These are phyloP conservation scores for Mythimna loreyi DNA, from an alignment of 2,888 invertebrate species.

Conservation along the genomic window DNA sequence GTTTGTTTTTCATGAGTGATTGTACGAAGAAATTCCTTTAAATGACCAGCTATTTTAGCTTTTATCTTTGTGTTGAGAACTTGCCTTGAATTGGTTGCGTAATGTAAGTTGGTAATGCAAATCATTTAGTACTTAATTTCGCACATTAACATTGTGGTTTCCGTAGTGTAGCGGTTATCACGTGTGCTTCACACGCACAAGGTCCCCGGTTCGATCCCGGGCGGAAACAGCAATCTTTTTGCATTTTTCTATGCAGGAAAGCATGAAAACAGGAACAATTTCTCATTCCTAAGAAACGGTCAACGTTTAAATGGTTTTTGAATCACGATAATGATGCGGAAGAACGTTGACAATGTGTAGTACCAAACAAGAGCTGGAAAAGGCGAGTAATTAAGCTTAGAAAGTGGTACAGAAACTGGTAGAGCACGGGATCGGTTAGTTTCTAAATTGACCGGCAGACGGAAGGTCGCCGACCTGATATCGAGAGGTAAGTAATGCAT, in stretches of 20 bases:
- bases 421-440: slow-evolving; percentile 78
- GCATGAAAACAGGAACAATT: slow-evolving; percentile 44
- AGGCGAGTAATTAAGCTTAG: slow-evolving; percentile 84
- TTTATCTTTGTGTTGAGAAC: background rate
- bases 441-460: slow-evolving; percentile 79
- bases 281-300: slow-evolving; percentile 61
- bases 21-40: slow-evolving; percentile 4
- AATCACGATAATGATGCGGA: slow-evolving; percentile 82
- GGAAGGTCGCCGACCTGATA: slow-evolving; percentile 74
- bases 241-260: slow-evolving; percentile 23
- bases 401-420: slow-evolving; percentile 82
- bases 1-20: slow-evolving; percentile 34
- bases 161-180: slow-evolving; percentile 95
- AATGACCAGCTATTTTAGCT: slow-evolving; percentile 6
- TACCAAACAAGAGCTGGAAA: slow-evolving; percentile 79
- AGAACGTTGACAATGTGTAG: slow-evolving; percentile 82
- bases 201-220: slow-evolving; percentile 93
- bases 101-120: background rate
- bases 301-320: slow-evolving; percentile 67
- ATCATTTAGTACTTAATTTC: slow-evolving; percentile 7
- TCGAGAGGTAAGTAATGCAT: slow-evolving; percentile 50
- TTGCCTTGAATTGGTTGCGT: background rate
- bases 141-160: slow-evolving; percentile 76
- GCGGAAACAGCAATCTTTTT: slow-evolving; percentile 89
- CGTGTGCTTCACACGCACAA: slow-evolving; percentile 95